Evolutionary conservation across 2,797 vertebrate genomes (phyloP), one percentile per base, ranked within the genome.

Genomic region (Peromyscus aztecus): DNA sequence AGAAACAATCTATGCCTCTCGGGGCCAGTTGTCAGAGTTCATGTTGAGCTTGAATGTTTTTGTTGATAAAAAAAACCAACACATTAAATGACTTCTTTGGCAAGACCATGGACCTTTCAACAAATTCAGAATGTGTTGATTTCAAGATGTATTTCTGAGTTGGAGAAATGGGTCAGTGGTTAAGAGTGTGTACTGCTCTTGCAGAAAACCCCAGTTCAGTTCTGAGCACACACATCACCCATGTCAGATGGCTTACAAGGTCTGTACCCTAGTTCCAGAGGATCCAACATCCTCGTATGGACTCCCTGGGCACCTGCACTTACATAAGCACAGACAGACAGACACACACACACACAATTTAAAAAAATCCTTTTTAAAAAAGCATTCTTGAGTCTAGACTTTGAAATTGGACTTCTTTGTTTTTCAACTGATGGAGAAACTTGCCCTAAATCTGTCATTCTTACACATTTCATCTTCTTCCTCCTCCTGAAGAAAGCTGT

Each of bases 341-440:
- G 11, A 43, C 13, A 59, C n/a, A 59, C 8, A n/a, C 31, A 55
- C 19, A n/a, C 17, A 21, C 10, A 73, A 11, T 24, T 14, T 75
- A 43, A 3, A 27, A 75, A 75, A 75, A 43, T 3, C 81, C 37
- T 13, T 13, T 96, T 94, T 93, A 43, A 49, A 92, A 63, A 86
- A 61, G 37, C 78, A 86, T 83, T 92, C 93, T 67, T 82, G 61
- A 89, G 81, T 92, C 73, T 90, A 95, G 8, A 94, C n/a, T 57
- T 67, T 76, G 77, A 92, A 52, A n/a, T 49, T 55, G 75, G 17
- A 61, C 11, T 67, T 83, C 14, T 16, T 43, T 8, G 4, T 0
- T 12, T 40, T 57, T 67, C 34, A 0, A 49, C 0, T 43, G 80
- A 46, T 76, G 85, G 46, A 37, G 31, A 91, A 91, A 52, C 57